Percentiles rank a stretch among this genome's conserved stretches.
These are phyloP conservation scores for Daptonema setosum DNA, from an alignment of 2,888 invertebrate genomes.

Conservation along the genomic window DNA sequence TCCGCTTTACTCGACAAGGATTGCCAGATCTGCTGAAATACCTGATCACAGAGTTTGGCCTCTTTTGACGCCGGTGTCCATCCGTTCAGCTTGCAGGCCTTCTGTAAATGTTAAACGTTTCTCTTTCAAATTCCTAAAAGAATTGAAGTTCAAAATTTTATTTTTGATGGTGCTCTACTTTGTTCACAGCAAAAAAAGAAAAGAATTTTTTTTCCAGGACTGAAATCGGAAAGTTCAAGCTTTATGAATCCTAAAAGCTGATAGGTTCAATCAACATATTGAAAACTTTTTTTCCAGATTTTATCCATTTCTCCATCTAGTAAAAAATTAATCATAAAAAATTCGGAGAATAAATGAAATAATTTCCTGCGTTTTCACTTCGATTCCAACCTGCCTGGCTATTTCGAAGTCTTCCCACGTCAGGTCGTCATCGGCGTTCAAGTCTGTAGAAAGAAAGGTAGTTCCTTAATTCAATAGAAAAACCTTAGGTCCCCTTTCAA, in stretches of 20 bases:
- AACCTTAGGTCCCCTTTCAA: too few relatives aligned
- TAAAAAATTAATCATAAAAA: too few relatives aligned
- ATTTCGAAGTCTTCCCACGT: constrained; percentile 31
- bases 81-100: not conserved
- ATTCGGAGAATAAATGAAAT: not conserved
- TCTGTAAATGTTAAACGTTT: not conserved
- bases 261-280: too few relatives aligned
- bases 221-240: too few relatives aligned
- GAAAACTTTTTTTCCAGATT: too few relatives aligned
- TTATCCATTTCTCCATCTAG: too few relatives aligned
- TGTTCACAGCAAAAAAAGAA: not conserved
- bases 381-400: constrained; percentile 24
- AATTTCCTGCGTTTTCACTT: not conserved
- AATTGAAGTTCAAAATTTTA: not conserved
- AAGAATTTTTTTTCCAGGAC: too few relatives aligned
- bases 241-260: too few relatives aligned
- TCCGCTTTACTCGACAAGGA: not conserved
- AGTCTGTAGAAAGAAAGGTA: constrained; percentile 18
- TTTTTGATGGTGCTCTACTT: not conserved
- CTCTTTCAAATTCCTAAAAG: not conserved
- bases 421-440: constrained; percentile 28
- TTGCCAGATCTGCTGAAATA: not conserved
- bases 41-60: not conserved
- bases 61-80: not conserved
- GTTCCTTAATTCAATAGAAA: not conserved